phyloP scores from a whole-genome alignment of 1,140 invertebrate genomes.

The Octopus bimaculoides region DNA sequence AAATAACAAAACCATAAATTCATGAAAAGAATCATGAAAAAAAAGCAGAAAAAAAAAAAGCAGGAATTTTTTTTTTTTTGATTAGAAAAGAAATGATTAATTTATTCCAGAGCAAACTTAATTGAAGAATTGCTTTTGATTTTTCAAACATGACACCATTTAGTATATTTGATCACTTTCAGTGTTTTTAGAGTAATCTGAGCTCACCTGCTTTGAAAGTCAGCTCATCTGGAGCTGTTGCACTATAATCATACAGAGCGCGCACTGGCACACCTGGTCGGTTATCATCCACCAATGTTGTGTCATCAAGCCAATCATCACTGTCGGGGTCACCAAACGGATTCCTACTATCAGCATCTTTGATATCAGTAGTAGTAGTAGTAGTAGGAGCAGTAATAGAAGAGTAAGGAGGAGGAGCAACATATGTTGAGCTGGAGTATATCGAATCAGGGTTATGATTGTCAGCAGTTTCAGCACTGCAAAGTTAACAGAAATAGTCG shows the following conservation, averaged over 20 bases:
- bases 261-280: conserved; percentile 90
- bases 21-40: too few relatives aligned
- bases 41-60: too few relatives aligned
- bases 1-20: too few relatives aligned
- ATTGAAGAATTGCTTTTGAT: too few relatives aligned
- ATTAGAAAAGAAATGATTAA: too few relatives aligned
- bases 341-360: conserved; percentile 29
- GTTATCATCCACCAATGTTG: conserved; percentile 83
- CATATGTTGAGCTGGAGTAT: neutral
- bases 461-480: neutral
- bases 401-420: neutral
- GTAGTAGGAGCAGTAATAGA: neutral
- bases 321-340: conserved; percentile 43
- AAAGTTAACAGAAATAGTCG: conserved; percentile 1
- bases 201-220: conserved; percentile 88
- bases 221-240: conserved; percentile 93
- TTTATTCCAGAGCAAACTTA: too few relatives aligned
- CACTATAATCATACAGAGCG: conserved; percentile 94
- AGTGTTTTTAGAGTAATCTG: too few relatives aligned
- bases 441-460: neutral
- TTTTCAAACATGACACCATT: too few relatives aligned
- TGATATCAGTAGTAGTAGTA: neutral
- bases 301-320: conserved; percentile 59
- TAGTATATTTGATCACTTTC: too few relatives aligned
- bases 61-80: too few relatives aligned